Percentiles rank a stretch among this genome's conserved stretches.
Conservation (phyloP, 1,140 invertebrate species). For the Atopsyche davidsoni region DNA sequence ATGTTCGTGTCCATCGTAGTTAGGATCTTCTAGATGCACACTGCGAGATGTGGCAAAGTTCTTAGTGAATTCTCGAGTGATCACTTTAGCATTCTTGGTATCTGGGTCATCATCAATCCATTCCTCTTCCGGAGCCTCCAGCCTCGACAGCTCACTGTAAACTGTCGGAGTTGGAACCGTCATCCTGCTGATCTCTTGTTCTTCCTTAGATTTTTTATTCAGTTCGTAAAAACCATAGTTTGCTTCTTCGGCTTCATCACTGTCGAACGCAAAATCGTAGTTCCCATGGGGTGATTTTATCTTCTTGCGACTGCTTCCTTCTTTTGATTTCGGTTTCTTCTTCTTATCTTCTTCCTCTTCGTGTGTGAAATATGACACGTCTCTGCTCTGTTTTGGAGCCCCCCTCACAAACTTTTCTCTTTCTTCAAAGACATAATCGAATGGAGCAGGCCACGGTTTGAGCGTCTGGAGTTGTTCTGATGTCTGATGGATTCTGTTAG, state of each 20-base stretch:
- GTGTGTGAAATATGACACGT: slow-evolving; percentile 12
- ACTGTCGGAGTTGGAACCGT: slow-evolving; percentile 21
- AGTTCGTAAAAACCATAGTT: slow-evolving; percentile 23
- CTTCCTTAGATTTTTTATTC: slow-evolving; percentile 18
- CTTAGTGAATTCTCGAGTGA: slow-evolving; percentile 22
- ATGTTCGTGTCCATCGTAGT: slow-evolving; percentile 18
- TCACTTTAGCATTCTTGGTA: slow-evolving; percentile 21
- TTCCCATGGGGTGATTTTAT: slow-evolving; percentile 6
- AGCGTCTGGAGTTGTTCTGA: slow-evolving; percentile 17
- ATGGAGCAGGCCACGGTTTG: slow-evolving; percentile 18
- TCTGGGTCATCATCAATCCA: slow-evolving; percentile 12
- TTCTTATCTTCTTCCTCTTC: slow-evolving; percentile 4
- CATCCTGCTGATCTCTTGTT: slow-evolving; percentile 11
- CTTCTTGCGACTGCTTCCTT: background rate
- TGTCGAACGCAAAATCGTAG: slow-evolving; percentile 12
- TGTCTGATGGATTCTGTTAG: slow-evolving; percentile 31
- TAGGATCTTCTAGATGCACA: slow-evolving; percentile 22
- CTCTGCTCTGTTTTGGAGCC: slow-evolving; percentile 15
- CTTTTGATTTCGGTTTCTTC: slow-evolving; percentile 8
- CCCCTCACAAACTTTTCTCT: slow-evolving; percentile 5
- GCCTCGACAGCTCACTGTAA: slow-evolving; percentile 21
- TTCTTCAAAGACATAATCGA: slow-evolving; percentile 22
- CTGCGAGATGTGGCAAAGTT: slow-evolving; percentile 23
- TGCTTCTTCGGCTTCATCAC: background rate
- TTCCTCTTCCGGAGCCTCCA: slow-evolving; percentile 15